Evolutionary conservation across 2,113 vertebrate genomes (phyloP).

Genomic region (Budorcas taxicolor): DNA sequence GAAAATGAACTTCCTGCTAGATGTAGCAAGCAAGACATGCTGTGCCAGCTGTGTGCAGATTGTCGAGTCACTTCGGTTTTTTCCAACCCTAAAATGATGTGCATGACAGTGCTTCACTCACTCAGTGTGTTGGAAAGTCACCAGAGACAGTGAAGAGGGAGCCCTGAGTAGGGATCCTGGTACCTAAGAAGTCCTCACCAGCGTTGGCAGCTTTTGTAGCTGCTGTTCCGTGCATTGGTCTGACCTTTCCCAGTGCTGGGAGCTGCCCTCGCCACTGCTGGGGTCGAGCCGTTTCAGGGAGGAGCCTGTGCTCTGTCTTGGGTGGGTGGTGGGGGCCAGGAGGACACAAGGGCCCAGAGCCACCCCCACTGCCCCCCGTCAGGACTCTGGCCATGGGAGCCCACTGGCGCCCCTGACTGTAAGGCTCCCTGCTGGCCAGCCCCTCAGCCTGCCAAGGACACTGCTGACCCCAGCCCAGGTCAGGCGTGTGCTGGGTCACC

Average conservation of each 20-base stretch:
- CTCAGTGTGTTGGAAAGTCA: neutral
- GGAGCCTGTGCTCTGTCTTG: neutral
- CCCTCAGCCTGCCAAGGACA: constrained; percentile 28
- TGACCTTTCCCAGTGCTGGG: neutral
- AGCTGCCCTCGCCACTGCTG: neutral
- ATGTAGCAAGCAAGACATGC: neutral
- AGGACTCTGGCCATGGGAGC: neutral
- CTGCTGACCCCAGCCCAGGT: constrained; percentile 59
- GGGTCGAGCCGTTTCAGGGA: neutral
- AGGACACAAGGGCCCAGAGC: neutral
- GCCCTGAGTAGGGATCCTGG: neutral
- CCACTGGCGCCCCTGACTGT: neutral
- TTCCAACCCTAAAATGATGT: neutral
- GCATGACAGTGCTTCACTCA: neutral
- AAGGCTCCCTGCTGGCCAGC: neutral
- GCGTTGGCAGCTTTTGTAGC: neutral
- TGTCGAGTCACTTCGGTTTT: neutral
- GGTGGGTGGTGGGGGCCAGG: neutral
- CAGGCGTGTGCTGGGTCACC: neutral
- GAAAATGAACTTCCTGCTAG: neutral
- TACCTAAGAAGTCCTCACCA: neutral
- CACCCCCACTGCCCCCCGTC: neutral
- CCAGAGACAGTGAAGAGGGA: neutral
- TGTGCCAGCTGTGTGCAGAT: neutral
- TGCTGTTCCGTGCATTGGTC: neutral